A percentile compares a stretch with the other conserved stretches of the same genome.
phyloP scores from a whole-genome alignment of 2,797 vertebrate genomes.

The Sebastolobus alascanus region DNA sequence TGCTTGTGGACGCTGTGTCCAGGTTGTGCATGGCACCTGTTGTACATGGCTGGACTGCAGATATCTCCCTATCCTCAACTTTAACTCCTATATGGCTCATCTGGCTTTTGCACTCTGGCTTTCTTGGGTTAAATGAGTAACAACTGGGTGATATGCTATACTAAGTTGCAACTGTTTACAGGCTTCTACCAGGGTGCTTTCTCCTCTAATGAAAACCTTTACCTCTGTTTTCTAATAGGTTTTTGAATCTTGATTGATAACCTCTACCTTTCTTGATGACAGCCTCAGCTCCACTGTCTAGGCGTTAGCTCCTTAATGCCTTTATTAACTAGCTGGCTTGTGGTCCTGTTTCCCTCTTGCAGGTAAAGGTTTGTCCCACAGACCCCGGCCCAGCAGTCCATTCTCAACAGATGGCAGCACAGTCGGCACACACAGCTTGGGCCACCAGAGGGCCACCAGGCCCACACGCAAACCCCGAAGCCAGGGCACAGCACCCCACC shows the following conservation, averaged over 20 bases:
- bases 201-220: slow-evolving; percentile 40
- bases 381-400: slow-evolving; percentile 94
- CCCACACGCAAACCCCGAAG: slow-evolving; percentile 95
- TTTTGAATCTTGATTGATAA: slow-evolving; percentile 55
- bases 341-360: slow-evolving; percentile 57
- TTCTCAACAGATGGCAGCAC: slow-evolving; percentile 97
- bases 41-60: slow-evolving; percentile 60
- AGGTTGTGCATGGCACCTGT: slow-evolving; percentile 66
- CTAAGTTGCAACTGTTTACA: slow-evolving; percentile 30
- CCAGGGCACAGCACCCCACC: slow-evolving; percentile 90
- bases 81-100: slow-evolving; percentile 31
- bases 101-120: slow-evolving; percentile 44
- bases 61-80: slow-evolving; percentile 40
- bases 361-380: slow-evolving; percentile 96
- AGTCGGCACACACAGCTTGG: slow-evolving; percentile 92
- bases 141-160: slow-evolving; percentile 13
- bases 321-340: slow-evolving; percentile 58
- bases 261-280: slow-evolving; percentile 32
- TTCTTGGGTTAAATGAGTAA: slow-evolving; percentile 34
- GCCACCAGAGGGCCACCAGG: slow-evolving; percentile 90
- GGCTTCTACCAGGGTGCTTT: slow-evolving; percentile 26
- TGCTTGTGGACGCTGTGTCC: slow-evolving; percentile 54
- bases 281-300: slow-evolving; percentile 25
- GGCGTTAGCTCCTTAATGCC: slow-evolving; percentile 28
- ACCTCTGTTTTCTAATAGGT: slow-evolving; percentile 43